phyloP scores from a whole-genome alignment of 2,113 vertebrate genomes.

The Tympanuchus pallidicinctus region DNA sequence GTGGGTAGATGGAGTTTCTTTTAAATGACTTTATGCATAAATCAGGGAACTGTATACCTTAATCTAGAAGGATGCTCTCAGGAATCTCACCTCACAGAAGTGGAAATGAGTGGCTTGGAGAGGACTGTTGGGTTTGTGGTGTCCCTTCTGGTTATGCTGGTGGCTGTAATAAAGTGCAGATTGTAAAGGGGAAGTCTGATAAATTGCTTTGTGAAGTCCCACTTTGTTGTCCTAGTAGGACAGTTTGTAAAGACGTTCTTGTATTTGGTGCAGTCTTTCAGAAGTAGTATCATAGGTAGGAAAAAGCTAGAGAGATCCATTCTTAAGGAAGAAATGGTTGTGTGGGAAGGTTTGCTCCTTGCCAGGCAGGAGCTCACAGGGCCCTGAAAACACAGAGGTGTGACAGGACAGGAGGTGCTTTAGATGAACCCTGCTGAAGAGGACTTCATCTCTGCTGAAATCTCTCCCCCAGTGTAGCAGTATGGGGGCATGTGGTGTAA shows the following conservation, averaged over 20 bases:
- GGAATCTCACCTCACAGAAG: neutral
- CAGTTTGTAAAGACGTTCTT: neutral
- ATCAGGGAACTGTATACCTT: neutral
- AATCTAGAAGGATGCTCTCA: slow-evolving; percentile 5
- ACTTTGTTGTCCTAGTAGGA: neutral
- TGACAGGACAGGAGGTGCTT: neutral
- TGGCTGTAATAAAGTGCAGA: neutral
- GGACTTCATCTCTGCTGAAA: neutral
- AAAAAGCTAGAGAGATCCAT: neutral
- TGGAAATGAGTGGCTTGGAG: neutral
- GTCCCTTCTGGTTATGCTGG: neutral
- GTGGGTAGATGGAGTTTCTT: slow-evolving; percentile 8
- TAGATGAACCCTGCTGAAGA: neutral
- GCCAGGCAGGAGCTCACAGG: neutral
- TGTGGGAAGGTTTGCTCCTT: neutral
- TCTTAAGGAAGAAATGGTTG: accelerated
- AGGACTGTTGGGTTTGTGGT: neutral
- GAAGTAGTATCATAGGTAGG: no score
- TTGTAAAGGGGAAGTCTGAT: neutral
- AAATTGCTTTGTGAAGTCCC: neutral
- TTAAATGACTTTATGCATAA: slow-evolving; percentile 33
- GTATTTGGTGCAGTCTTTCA: no score
- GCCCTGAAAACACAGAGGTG: neutral
- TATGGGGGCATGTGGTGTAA: accelerated
- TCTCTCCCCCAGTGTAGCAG: neutral